These are phyloP conservation scores for Drosophila leontia DNA, from an alignment of 1,140 invertebrate species.

Conservation along the genomic window DNA sequence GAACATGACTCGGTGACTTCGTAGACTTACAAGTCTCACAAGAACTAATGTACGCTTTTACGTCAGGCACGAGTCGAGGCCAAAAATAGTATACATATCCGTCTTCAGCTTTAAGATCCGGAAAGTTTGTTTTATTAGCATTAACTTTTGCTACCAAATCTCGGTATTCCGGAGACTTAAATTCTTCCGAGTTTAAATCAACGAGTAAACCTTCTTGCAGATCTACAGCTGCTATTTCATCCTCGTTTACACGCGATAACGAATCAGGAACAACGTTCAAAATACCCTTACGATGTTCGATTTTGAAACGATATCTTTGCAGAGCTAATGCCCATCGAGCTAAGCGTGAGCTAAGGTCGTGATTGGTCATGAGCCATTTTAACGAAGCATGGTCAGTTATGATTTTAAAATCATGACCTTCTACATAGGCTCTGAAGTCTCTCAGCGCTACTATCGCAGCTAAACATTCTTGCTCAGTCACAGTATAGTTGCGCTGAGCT, in stretches of 20 bases:
- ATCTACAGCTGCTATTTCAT: not conserved
- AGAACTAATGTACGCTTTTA: not conserved
- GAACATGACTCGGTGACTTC: not conserved
- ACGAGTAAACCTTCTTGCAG: not conserved
- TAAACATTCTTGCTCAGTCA: not conserved
- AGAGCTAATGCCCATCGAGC: conserved; percentile 6
- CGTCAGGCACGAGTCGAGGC: not conserved
- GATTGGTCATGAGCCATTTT: not conserved
- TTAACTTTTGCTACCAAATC: no score
- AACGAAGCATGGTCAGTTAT: not conserved
- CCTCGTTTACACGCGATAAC: not conserved
- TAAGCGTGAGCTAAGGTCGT: not conserved
- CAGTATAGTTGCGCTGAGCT: not conserved
- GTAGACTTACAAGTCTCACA: not conserved
- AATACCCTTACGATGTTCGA: not conserved
- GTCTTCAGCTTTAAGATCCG: no score
- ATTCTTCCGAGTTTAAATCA: no score
- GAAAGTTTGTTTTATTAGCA: no score
- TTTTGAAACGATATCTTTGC: not conserved
- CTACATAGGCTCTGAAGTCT: no score
- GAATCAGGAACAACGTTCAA: not conserved
- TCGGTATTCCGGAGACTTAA: no score
- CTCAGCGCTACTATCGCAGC: not conserved
- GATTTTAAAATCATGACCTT: no score
- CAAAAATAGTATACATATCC: not conserved